Base-by-base conservation (phyloP, 2,888 invertebrate genomes). In the Dynastes maya region DNA sequence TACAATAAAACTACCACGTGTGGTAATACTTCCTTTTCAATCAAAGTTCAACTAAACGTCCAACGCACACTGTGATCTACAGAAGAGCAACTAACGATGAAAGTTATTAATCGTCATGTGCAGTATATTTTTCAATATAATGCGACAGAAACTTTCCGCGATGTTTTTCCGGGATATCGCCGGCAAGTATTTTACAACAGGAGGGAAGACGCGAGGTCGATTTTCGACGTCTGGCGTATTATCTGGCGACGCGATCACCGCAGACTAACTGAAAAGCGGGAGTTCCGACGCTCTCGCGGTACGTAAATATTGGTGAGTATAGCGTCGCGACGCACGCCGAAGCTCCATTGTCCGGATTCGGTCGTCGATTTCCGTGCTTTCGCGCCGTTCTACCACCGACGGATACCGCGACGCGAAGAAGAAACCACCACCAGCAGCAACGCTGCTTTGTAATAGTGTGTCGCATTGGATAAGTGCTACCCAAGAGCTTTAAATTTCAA, bases 201-300 rank as follows among this genome's bases (percentile, higher is more conserved):
- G 16, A 72, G 61, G 45, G 45, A 74, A 74, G 72, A 61, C 72
- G 72, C 72, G 61, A 22, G 22, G 16, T 22, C 55, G 22, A 74
- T 29, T 61, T 74, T 61, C 45, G 72, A 49, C 61, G 40, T 74
- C 72, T 74, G 61, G 72, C 61, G 72, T 74, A 74, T 74, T 74
- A 63, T 78, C 78, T 58, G 68, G 51, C 78, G 78, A 58, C 78
- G 80, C 80, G 80, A 82, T 83, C 86, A 85, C 86, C 85, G 84
- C 85, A 87, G 86, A 88, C 88, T 88, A 84, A 88, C 86, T 74
- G 85, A 85, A 86, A 85, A 81, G 83, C 81, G 37, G 55, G 80
- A 85, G 87, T 86, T 87, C 84, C 87, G 86, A 86, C 87, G 88
- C 84, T 87, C 84, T 78, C 78, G 72, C 64, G 72, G 78, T 78